Base-by-base conservation (phyloP, 2,113 vertebrate species). In the Ranitomeya variabilis region DNA sequence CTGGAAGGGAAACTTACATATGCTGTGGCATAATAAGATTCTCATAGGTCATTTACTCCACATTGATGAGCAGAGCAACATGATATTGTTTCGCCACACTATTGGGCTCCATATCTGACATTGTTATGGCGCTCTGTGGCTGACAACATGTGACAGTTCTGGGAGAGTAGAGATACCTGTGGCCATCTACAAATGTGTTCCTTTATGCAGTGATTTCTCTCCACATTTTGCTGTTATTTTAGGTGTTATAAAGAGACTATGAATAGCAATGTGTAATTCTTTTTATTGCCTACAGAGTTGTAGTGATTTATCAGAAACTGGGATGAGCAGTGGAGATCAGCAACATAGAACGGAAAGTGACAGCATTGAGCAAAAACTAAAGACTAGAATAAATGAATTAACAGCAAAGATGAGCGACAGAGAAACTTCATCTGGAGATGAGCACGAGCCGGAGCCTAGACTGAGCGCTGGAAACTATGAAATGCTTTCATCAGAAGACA, bases 391-490 rank as follows among this genome's bases (percentile, higher is more conserved):
- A 79, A 94, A 93, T 66, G 94, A 96, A 90, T 90, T 97, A 69
- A 94, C 95, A 83, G 92, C 92, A 90, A 95, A 95, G 73, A 94
- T 96, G 91, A 96, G 94, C 62, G 96, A 96, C 91, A 96, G 93
- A 86, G 95, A 96, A 90, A 95, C 92, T 5, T 97, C 96, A 9
- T 97, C 97, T 0, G 96, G 96, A 57, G 97, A 99, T 16, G 97
- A 94, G 0, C 93, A 92, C 62, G 93, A 93, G 55, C 92, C 91
- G 0, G 95, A 95, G 80, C 74, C 91, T 90, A 93, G 90, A 92
- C 90, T 83, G 1, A 87, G 90, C 87, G 90, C 81, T 6, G 92
- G 95, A 92, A 93, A 93, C 90, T 92, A 92, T 90, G 93, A 93
- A 74, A 91, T 89, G 23, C 89, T 94, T 83, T 92, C 92, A 62